These are phyloP conservation scores for Sarcophaga bullata DNA, from an alignment of 1,140 invertebrate species.

Conservation along the genomic window DNA sequence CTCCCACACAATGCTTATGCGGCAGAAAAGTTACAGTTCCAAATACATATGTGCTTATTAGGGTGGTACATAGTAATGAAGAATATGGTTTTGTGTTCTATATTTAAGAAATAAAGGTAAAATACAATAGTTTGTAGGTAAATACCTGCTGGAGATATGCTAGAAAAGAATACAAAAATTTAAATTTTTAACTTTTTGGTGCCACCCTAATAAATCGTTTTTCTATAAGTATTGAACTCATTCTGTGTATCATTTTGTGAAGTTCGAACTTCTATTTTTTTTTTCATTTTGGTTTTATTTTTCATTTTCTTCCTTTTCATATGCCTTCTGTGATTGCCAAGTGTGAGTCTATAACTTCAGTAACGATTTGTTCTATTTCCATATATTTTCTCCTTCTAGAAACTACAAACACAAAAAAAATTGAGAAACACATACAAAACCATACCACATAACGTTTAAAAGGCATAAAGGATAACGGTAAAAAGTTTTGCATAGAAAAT, in stretches of 20 bases:
- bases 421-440: too few relatives aligned
- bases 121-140: too few relatives aligned
- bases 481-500: neutral
- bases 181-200: too few relatives aligned
- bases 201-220: neutral
- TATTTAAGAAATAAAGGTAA: too few relatives aligned
- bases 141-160: too few relatives aligned
- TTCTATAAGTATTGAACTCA: neutral
- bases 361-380: constrained; percentile 15
- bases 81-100: neutral
- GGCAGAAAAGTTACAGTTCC: neutral
- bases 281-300: neutral
- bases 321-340: neutral
- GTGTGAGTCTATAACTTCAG: neutral
- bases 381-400: neutral
- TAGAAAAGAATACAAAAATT: too few relatives aligned
- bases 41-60: neutral
- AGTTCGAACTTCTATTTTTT: too few relatives aligned
- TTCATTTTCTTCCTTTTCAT: neutral
- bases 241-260: neutral
- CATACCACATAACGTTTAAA: neutral
- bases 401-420: too few relatives aligned
- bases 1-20: too few relatives aligned
- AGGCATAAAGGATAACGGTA: neutral
- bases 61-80: neutral